Evolutionary conservation across 2,797 vertebrate species (phyloP).

Genomic region (Sandelia bainsii): DNA sequence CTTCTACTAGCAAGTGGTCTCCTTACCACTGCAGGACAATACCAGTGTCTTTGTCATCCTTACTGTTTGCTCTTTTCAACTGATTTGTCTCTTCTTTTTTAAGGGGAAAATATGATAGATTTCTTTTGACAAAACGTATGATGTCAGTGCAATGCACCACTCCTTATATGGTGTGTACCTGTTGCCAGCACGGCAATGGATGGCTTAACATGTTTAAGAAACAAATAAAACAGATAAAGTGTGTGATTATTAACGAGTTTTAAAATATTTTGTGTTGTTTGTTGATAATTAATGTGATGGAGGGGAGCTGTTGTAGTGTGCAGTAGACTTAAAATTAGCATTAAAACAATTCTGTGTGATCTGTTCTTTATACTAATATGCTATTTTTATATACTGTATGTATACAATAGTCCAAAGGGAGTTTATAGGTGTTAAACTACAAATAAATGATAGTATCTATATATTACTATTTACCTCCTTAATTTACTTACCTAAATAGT

Average conservation of each 20-base stretch:
- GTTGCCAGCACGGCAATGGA: constrained; percentile 81
- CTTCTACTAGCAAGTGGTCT: constrained; percentile 61
- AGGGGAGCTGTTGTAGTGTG: neutral
- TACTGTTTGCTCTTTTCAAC: constrained; percentile 64
- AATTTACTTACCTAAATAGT: no score
- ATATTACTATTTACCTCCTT: no score
- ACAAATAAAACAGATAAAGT: constrained; percentile 82
- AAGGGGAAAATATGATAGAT: constrained; percentile 68
- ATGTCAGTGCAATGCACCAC: constrained; percentile 82
- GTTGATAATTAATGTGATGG: neutral
- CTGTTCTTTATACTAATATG: neutral
- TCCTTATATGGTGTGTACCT: constrained; percentile 78
- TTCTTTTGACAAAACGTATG: constrained; percentile 79
- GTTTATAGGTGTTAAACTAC: no score
- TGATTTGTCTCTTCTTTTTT: constrained; percentile 68
- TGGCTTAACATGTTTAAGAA: constrained; percentile 84
- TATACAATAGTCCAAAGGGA: neutral
- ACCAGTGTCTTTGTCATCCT: constrained; percentile 63
- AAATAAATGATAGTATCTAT: no score
- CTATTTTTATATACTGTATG: neutral
- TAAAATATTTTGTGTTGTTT: constrained; percentile 32
- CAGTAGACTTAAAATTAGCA: neutral
- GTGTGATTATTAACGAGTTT: constrained; percentile 68
- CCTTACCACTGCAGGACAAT: constrained; percentile 56
- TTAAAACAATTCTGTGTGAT: neutral